These are phyloP conservation scores for Knipowitschia caucasica DNA, from an alignment of 2,797 vertebrate genomes.

Conservation along the genomic window DNA sequence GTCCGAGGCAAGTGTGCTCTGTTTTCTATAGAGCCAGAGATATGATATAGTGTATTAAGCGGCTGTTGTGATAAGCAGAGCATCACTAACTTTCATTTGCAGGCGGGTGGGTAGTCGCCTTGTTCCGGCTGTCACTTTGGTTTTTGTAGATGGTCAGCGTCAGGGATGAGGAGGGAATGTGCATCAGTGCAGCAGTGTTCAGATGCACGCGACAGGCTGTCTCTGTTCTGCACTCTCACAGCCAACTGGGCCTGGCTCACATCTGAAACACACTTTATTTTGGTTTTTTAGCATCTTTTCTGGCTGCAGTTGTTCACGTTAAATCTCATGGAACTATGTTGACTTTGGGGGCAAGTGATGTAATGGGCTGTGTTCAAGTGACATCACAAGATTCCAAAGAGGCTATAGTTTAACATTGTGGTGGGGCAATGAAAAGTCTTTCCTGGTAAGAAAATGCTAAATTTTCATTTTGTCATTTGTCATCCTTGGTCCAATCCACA, in stretches of 20 bases:
- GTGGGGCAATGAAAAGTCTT: too few relatives aligned
- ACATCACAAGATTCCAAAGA: too few relatives aligned
- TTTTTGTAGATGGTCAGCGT: conserved; percentile 38
- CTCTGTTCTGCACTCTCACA: conserved; percentile 37
- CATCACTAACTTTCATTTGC: conserved; percentile 21
- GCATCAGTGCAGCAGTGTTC: conserved; percentile 45
- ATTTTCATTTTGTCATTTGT: too few relatives aligned
- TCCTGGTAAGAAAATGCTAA: too few relatives aligned
- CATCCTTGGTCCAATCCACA: too few relatives aligned
- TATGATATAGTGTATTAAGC: conserved; percentile 12
- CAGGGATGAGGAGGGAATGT: conserved; percentile 34
- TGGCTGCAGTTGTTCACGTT: neutral
- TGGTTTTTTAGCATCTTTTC: neutral
- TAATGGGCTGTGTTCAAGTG: neutral
- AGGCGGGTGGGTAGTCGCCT: conserved; percentile 32
- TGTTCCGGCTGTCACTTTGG: conserved; percentile 34
- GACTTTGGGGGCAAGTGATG: neutral
- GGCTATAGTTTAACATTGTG: too few relatives aligned
- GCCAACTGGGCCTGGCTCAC: conserved; percentile 7
- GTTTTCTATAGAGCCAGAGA: neutral
- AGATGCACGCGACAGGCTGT: conserved; percentile 34
- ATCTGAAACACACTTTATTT: too few relatives aligned
- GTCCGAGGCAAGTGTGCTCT: neutral
- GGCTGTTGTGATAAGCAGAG: conserved; percentile 28
- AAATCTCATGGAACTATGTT: neutral